These are phyloP conservation scores for Sarcophaga subvicina DNA, from an alignment of 2,888 invertebrate species.

Conservation along the genomic window DNA sequence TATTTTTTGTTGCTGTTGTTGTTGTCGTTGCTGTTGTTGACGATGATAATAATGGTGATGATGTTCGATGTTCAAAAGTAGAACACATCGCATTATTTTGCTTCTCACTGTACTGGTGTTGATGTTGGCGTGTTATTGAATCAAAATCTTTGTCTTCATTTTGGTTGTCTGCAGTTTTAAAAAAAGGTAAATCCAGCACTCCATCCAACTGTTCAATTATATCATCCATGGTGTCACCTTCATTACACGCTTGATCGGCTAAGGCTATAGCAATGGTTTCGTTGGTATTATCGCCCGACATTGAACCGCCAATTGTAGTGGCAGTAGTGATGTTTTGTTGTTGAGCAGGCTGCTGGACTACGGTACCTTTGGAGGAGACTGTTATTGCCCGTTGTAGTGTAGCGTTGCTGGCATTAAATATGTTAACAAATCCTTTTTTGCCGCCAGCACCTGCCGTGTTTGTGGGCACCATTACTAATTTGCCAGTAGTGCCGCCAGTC, in stretches of 20 bases:
- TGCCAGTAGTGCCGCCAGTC: constrained; percentile 75
- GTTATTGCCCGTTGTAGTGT: constrained; percentile 76
- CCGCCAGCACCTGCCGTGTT: constrained; percentile 72
- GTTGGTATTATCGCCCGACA: constrained; percentile 63
- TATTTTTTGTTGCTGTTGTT: constrained; percentile 20
- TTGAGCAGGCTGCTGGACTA: constrained; percentile 63
- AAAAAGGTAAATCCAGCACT: constrained; percentile 72
- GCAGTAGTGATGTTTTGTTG: constrained; percentile 65
- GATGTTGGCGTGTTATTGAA: neutral
- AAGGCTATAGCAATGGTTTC: constrained; percentile 71
- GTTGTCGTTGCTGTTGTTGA: neutral
- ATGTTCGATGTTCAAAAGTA: neutral
- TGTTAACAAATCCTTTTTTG: constrained; percentile 84
- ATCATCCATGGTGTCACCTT: constrained; percentile 78
- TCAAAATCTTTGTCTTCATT: constrained; percentile 68
- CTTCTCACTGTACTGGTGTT: no score
- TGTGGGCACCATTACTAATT: constrained; percentile 82
- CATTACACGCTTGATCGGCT: constrained; percentile 72
- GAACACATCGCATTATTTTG: no score
- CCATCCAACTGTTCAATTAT: constrained; percentile 81
- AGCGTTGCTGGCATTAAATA: constrained; percentile 77
- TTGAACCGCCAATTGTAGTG: constrained; percentile 48
- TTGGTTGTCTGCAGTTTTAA: neutral
- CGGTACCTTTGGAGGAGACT: constrained; percentile 71
- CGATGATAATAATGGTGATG: neutral